Percentiles rank a stretch among this genome's conserved stretches.
These are phyloP conservation scores for Martes martes DNA, from an alignment of 2,113 vertebrate species.

Conservation along the genomic window DNA sequence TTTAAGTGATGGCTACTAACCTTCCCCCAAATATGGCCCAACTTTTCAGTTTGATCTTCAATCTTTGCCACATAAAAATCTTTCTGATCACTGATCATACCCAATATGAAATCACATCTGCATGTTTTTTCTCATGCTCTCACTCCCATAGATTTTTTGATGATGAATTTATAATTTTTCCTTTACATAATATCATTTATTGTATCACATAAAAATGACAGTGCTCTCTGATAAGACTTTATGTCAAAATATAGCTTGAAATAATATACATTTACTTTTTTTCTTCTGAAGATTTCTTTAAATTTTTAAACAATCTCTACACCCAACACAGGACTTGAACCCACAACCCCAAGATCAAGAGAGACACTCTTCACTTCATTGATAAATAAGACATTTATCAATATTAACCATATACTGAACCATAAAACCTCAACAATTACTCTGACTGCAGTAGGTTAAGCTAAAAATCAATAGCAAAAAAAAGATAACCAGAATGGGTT, in stretches of 20 bases:
- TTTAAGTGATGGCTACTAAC: not conserved
- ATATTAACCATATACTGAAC: not conserved
- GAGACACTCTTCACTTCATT: not conserved
- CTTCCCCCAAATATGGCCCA: not conserved
- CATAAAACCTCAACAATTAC: not conserved
- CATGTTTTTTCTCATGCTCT: not conserved
- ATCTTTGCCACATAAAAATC: not conserved
- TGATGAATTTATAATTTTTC: not conserved
- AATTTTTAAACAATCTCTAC: not conserved
- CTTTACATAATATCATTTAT: not conserved
- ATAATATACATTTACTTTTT: not conserved
- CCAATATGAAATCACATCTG: not conserved
- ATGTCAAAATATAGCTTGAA: not conserved
- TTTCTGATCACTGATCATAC: not conserved
- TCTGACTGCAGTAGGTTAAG: not conserved
- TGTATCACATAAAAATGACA: not conserved
- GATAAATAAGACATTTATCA: not conserved
- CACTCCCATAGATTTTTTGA: not conserved
- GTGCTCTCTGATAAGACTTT: not conserved
- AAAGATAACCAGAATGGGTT: not conserved
- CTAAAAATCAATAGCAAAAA: not conserved
- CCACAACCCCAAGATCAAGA: not conserved
- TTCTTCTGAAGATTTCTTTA: not conserved
- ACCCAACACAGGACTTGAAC: not conserved
- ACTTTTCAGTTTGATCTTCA: not conserved